Base-by-base conservation (phyloP, 2,113 vertebrate genomes). In the Nipponia nippon region DNA sequence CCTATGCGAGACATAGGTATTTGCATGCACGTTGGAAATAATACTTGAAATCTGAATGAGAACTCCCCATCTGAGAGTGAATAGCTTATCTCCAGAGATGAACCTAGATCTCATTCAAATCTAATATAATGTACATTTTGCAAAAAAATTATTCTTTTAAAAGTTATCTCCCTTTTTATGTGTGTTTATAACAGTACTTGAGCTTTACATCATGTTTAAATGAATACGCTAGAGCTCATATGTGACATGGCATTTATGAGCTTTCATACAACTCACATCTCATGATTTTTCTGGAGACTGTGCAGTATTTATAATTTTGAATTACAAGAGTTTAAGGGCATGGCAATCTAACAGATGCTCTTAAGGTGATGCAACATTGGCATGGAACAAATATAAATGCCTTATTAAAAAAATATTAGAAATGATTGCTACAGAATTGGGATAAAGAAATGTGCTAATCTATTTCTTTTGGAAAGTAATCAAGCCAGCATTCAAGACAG, bases 401-500 rank as follows among this genome's bases (percentile, higher is more conserved):
- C 26, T 78, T 66, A 49, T 29, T 52, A 62, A 80, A 90, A 79
- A 85, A 40, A 62, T 22, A 76, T 27, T 73, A 80, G 4, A 83
- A 92, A 56, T 22, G 1, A 81, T 62, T 75, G 6, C 32, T 89
- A 29, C 4, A 7, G 17, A 77, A 67, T 9, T 38, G 10, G 6
- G 7, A 66, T 81, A 62, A 82, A 73, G 26, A 76, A 91, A 85
- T 17, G 7, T 61, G 26, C 3, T 83, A 53, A 72, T 80, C 17
- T 84, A 23, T 92, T 95, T 90, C 16, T 94, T 83, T 46, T 30
- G 63, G 58, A 76, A 82, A 95, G 72, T 69, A 34, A 66, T 36
- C 61, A 82, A 76, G 14, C 14, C 27, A 22, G 4, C 34, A 46
- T 67, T 86, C n/a, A 67, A 50, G 50, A 44, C 0, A 1, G 23